Evolutionary conservation across 1,140 invertebrate genomes (phyloP), one percentile per base, ranked within the genome.

Genomic region (Battus philenor): DNA sequence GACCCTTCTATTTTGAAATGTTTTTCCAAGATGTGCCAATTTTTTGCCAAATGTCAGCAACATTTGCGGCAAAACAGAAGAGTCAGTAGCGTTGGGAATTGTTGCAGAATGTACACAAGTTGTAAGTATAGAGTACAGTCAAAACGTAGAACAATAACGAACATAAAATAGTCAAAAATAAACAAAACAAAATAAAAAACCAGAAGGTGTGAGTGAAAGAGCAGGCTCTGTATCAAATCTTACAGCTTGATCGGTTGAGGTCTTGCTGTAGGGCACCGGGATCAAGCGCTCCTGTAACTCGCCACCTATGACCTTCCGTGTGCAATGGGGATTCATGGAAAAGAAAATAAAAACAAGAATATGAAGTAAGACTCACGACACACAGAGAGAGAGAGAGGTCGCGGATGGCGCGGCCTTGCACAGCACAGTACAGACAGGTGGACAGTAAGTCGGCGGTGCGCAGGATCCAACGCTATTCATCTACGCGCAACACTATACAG

Each of bases 261-360:
- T 97, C 95, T 98, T 98, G 95, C 96, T 97, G 94, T 98, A 97
- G 89, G 95, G 96, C 89, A 97, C 95, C 89, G 96, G 96, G 90
- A 98, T 97, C 93, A 98, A 95, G 91, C 96, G 95, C 91, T 97
- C 96, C 94, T 98, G 96, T 91, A 97, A 96, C 92, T 97, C 95
- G 92, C 96, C 96, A 93, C 95, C 95, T 95, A 98, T 98, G 92
- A 97, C 95, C 95, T 97, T 95, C 90, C 93, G 93, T 72, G 81
- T 85, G 81, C 78, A 82, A 83, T 86, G 66, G 79, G 77, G 91
- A 90, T 90, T 91, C 91, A 91, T 90, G 90, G 90, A 90, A 92
- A 91, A 86, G 79, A 81, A 86, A 86, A 80, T 76, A 77, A 78
- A 84, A 83, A 83, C 77, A 74, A 83, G 73, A 82, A 78, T 64